Conservation (phyloP, 2,888 invertebrate species). For the Dolichomitus sp. region DNA sequence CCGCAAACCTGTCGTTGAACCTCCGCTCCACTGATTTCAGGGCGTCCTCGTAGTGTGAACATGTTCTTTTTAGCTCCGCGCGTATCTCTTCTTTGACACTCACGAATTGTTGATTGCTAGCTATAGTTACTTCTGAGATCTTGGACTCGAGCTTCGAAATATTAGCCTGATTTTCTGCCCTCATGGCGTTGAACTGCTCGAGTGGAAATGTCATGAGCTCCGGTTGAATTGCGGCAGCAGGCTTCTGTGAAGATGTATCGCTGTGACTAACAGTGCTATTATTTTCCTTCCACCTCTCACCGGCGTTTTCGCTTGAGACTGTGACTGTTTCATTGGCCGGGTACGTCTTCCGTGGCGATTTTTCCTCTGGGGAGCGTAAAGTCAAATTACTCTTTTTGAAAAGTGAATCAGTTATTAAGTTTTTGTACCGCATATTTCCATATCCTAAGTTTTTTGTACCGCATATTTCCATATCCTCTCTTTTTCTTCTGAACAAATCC, state of each 20-base stretch:
- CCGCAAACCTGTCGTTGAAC: neutral
- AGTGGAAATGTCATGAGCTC: neutral
- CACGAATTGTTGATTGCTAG: conserved; percentile 2
- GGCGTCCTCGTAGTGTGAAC: neutral
- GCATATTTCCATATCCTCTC: neutral
- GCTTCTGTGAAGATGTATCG: too few species aligned
- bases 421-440: too few species aligned
- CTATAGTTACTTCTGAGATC: neutral
- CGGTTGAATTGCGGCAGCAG: neutral
- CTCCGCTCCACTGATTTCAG: conserved; percentile 2
- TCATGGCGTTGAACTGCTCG: neutral
- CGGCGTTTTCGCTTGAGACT: too few species aligned
- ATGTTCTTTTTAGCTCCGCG: neutral
- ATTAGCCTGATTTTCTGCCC: neutral
- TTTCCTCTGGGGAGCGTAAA: neutral
- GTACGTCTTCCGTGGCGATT: neutral
- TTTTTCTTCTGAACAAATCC: conserved; percentile 11
- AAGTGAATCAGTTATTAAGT: neutral
- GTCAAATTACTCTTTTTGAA: conserved; percentile 4
- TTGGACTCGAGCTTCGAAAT: neutral
- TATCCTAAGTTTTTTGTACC: too few species aligned
- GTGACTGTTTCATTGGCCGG: too few species aligned
- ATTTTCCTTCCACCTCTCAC: too few species aligned
- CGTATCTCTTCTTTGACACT: conserved; percentile 11
- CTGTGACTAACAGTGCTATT: too few species aligned